Base-by-base conservation (phyloP, 2,113 vertebrate genomes). In the Myrmophylax atrothorax region DNA sequence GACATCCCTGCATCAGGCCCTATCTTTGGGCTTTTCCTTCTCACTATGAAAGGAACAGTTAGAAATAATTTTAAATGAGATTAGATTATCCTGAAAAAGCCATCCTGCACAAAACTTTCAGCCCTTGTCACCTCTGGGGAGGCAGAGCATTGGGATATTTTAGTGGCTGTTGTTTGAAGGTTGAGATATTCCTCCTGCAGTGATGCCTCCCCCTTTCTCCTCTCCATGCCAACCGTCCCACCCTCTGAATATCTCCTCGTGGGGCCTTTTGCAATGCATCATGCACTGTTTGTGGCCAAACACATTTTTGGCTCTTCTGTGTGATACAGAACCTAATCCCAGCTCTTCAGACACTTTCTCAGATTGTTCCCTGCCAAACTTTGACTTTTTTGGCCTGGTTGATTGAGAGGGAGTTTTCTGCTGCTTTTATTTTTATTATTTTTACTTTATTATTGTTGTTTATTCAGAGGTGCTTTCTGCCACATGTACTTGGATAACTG, bases 291-390 rank as follows among this genome's bases (percentile, higher is more conserved):
- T 94, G 76, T 77, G 74, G 93, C 96, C 94, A 97, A 97, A 93
- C 80, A 37, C 50, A 93, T 92, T 89, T 97, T 96, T 97, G 96
- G 97, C 97, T 94, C 64, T 79, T 75, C 46, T 46, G 28, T 55
- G 23, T 64, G 69, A 55, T 46, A n/a, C 56, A 23, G 84, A 95
- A 91, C 70, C 29, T 42, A 44, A 16, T 96, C 92, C 60, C 53
- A 84, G 74, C 75, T 46, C 85, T 92, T 91, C 74, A 68, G 18
- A 79, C 50, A 50, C 83, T 91, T 95, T 94, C 93, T 97, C 52
- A 6, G 60, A 58, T 86, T 15, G 56, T 93, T 87, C 89, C 83
- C 92, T 64, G 50, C 93, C 95, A 97, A 96, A 88, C 33, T 23
- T 9, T 47, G 44, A 40, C 49, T 89, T 86, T 85, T 90, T 87